Percentiles rank a stretch among this genome's conserved stretches.
Evolutionary conservation across 2,888 invertebrate species (phyloP).

Genomic region (Leptinotarsa tumamoca): DNA sequence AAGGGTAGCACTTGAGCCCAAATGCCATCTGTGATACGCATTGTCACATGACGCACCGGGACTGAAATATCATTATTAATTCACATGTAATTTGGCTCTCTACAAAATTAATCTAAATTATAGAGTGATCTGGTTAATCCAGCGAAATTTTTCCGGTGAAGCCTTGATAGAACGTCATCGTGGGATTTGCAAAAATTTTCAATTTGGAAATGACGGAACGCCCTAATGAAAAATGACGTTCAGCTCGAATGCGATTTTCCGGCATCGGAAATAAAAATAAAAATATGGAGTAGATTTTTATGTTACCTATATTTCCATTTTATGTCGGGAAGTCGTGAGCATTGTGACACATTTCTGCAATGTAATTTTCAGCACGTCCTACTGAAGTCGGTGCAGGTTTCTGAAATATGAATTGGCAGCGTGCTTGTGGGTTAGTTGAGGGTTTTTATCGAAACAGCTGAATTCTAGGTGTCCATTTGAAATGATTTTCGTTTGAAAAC

Average conservation of each 20-base stretch:
- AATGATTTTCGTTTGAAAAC: no score
- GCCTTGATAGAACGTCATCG: slow-evolving; percentile 38
- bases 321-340: slow-evolving; percentile 33
- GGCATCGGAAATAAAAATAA: slow-evolving; percentile 30
- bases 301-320: slow-evolving; percentile 39
- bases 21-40: slow-evolving; percentile 35
- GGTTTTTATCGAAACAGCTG: background rate
- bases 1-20: background rate
- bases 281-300: slow-evolving; percentile 39
- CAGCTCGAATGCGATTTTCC: slow-evolving; percentile 26
- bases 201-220: slow-evolving; percentile 27
- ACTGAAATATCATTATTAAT: slow-evolving; percentile 59
- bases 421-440: slow-evolving; percentile 9
- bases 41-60: slow-evolving; percentile 54
- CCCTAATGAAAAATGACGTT: slow-evolving; percentile 32
- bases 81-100: slow-evolving; percentile 63
- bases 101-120: slow-evolving; percentile 63
- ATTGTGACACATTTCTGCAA: slow-evolving; percentile 37
- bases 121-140: slow-evolving; percentile 59
- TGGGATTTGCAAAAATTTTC: slow-evolving; percentile 24
- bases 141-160: slow-evolving; percentile 44
- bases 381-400: slow-evolving; percentile 20
- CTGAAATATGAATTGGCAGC: slow-evolving; percentile 35
- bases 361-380: slow-evolving; percentile 36
- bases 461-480: background rate